Evolutionary conservation across 2,888 invertebrate genomes (phyloP).

Genomic region (Cylloceria caligata): DNA sequence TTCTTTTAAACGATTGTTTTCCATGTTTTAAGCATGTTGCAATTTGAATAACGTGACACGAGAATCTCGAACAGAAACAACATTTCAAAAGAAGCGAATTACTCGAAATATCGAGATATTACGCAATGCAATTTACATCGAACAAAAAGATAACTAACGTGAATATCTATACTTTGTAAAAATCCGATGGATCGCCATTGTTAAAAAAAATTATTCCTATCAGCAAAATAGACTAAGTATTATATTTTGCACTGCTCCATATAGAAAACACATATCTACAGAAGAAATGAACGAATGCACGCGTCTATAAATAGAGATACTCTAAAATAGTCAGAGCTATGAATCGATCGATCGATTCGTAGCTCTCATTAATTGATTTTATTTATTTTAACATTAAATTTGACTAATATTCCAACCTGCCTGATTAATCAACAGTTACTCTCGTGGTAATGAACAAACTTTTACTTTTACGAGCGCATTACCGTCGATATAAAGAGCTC

Average conservation of each 20-base stretch:
- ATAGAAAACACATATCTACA: neutral
- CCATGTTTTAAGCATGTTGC: no score
- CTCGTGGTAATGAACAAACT: neutral
- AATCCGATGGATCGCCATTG: neutral
- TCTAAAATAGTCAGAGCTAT: neutral
- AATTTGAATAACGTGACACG: no score
- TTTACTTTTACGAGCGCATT: neutral
- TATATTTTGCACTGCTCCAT: neutral
- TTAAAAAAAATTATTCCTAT: no score
- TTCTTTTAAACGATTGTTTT: no score
- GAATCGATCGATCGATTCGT: constrained; percentile 7
- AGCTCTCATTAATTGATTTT: neutral
- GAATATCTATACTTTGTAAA: neutral
- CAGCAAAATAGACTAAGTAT: no score
- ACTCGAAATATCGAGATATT: no score
- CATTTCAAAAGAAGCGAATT: no score
- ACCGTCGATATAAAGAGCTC: neutral
- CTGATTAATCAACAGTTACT: neutral
- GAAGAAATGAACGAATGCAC: neutral
- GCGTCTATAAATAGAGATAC: constrained; percentile 17
- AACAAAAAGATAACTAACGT: neutral
- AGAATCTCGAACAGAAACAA: no score
- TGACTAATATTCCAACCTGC: neutral
- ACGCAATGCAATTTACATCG: no score
- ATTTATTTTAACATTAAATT: neutral